These are phyloP conservation scores for Amazona vittata DNA, from an alignment of 2,113 vertebrate species.

Conservation along the genomic window DNA sequence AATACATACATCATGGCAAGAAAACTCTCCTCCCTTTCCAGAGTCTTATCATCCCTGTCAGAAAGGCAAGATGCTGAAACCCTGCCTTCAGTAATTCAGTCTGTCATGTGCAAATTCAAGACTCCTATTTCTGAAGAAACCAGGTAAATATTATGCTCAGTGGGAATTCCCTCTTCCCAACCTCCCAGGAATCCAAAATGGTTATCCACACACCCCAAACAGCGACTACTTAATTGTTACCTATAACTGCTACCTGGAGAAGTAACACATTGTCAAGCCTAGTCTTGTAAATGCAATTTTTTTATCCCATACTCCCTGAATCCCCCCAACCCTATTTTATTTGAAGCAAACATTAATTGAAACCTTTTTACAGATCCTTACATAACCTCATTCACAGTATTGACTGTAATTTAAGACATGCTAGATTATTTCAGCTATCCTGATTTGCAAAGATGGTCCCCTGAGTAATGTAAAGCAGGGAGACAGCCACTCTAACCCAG, in stretches of 20 bases:
- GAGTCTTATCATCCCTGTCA: not conserved
- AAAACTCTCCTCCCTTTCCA: not conserved
- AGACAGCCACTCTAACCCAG: not conserved
- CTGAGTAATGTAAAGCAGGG: not conserved
- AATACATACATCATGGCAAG: not conserved
- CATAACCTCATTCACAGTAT: not conserved
- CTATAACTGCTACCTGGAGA: not conserved
- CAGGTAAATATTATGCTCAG: not conserved
- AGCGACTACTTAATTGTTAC: not conserved
- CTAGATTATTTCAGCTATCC: not conserved
- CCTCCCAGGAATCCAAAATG: not conserved
- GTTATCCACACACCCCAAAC: not conserved
- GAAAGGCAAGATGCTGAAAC: not conserved
- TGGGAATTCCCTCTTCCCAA: not conserved
- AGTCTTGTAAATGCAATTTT: not conserved
- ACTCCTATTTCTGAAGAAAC: not conserved
- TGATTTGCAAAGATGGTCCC: not conserved
- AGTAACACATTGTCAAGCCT: not conserved
- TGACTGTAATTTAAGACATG: not conserved
- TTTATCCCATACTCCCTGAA: not conserved
- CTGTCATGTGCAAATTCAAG: not conserved
- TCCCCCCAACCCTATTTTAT: not conserved
- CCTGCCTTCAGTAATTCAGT: not conserved
- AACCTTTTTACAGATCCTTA: not conserved
- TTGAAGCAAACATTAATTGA: not conserved